A percentile compares a stretch with the other conserved stretches of the same genome.
phyloP scores from a whole-genome alignment of 1,140 invertebrate species.

The Drosophila subobscura region DNA sequence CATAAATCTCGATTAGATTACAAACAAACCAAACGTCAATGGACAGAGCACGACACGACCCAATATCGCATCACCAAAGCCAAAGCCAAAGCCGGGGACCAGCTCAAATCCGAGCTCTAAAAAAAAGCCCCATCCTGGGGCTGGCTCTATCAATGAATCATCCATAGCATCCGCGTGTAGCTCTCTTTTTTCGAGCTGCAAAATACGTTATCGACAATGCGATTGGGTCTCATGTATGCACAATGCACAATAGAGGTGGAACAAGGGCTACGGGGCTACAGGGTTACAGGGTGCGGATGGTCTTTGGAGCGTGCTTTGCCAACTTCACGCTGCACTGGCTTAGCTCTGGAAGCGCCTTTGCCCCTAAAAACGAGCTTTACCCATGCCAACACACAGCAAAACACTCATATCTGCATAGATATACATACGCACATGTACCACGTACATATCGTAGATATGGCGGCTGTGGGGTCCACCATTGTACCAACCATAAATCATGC shows the following conservation, averaged over 20 bases:
- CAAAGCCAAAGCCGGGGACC: constrained; percentile 9
- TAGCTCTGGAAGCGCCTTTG: constrained; percentile 28
- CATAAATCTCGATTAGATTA: constrained; percentile 80
- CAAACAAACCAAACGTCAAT: constrained; percentile 65
- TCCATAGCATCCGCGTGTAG: constrained; percentile 10
- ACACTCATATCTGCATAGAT: constrained; percentile 34
- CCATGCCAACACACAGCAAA: constrained; percentile 3
- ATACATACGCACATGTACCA: neutral
- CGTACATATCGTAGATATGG: constrained; percentile 20
- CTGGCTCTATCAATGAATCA: constrained; percentile 55
- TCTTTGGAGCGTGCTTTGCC: constrained; percentile 25
- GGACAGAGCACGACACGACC: constrained; percentile 25
- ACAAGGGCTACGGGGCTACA: neutral
- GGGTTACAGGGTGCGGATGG: neutral
- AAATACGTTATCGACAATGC: constrained; percentile 59
- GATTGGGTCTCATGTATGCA: constrained; percentile 39
- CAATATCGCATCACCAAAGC: constrained; percentile 62
- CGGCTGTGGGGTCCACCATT: constrained; percentile 38
- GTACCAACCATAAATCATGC: constrained; percentile 77
- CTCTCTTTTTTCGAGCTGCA: constrained; percentile 33
- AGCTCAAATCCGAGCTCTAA: constrained; percentile 31
- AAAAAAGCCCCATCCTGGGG: constrained; percentile 31
- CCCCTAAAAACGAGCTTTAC: neutral
- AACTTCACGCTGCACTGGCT: constrained; percentile 53
- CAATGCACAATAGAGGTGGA: constrained; percentile 20